Evolutionary conservation across 2,888 invertebrate species (phyloP).

Genomic region (Notodonta dromedarius): DNA sequence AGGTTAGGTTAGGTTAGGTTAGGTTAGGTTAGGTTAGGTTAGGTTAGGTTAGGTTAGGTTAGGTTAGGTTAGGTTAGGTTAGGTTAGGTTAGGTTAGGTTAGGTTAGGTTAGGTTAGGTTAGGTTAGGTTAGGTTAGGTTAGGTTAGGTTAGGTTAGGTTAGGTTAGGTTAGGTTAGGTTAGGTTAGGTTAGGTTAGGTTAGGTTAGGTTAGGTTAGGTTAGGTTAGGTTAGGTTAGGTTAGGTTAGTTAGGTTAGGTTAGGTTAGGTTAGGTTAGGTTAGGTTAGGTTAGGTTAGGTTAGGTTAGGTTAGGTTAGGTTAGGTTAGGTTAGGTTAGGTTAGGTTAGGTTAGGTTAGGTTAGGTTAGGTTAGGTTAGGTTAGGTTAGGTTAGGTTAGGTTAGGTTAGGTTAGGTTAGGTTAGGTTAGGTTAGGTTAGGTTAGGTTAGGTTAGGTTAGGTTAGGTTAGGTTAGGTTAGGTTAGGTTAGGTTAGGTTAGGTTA

Average conservation of each 20-base stretch:
- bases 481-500: conserved; percentile 24
- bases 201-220: conserved; percentile 11
- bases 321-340: conserved; percentile 18
- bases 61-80: conserved; percentile 36
- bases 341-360: conserved; percentile 22
- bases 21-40: conserved; percentile 31
- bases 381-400: conserved; percentile 29
- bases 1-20: conserved; percentile 25
- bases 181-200: conserved; percentile 11
- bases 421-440: conserved; percentile 30
- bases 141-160: conserved; percentile 19
- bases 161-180: conserved; percentile 15
- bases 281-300: conserved; percentile 23
- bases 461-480: conserved; percentile 32
- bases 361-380: conserved; percentile 17
- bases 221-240: conserved; percentile 19
- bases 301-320: conserved; percentile 23
- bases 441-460: conserved; percentile 30
- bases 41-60: conserved; percentile 34
- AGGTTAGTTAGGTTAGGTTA: conserved; percentile 30
- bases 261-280: conserved; percentile 25
- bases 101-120: conserved; percentile 25
- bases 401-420: conserved; percentile 27
- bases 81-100: conserved; percentile 23
- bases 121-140: conserved; percentile 23